Evolutionary conservation across 2,888 invertebrate genomes (phyloP).

Genomic region (Chirona hameri): DNA sequence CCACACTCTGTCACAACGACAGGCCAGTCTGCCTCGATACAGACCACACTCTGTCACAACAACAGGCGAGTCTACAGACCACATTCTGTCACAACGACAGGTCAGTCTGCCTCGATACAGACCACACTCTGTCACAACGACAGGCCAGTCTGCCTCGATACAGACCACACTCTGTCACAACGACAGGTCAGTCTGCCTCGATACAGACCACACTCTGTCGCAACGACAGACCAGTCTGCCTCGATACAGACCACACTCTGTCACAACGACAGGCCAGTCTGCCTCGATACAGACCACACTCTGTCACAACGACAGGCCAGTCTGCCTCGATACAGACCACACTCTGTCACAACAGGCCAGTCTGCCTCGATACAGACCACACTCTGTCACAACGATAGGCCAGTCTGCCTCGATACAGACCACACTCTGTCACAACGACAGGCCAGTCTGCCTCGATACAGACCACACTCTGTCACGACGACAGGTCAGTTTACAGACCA

Average conservation of each 20-base stretch:
- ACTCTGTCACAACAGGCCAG: constrained; percentile 51
- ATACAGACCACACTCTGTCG: no score
- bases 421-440: constrained; percentile 53
- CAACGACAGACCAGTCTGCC: constrained; percentile 54
- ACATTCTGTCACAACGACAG: constrained; percentile 54
- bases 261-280: constrained; percentile 52
- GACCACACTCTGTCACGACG: no score
- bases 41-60: no score
- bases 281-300: no score
- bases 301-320: constrained; percentile 57
- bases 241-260: constrained; percentile 49
- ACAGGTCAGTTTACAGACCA: constrained; percentile 52
- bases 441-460: no score
- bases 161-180: constrained; percentile 51
- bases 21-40: no score
- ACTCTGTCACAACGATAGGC: constrained; percentile 57
- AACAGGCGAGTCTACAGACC: constrained; percentile 54
- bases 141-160: constrained; percentile 50
- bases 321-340: constrained; percentile 48
- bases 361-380: no score
- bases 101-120: no score
- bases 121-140: no score
- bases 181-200: constrained; percentile 50
- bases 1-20: constrained; percentile 53
- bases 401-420: constrained; percentile 49